Percentiles rank a stretch among this genome's conserved stretches.
These are phyloP conservation scores for Beris morrisii DNA, from an alignment of 2,888 invertebrate species.

Conservation along the genomic window DNA sequence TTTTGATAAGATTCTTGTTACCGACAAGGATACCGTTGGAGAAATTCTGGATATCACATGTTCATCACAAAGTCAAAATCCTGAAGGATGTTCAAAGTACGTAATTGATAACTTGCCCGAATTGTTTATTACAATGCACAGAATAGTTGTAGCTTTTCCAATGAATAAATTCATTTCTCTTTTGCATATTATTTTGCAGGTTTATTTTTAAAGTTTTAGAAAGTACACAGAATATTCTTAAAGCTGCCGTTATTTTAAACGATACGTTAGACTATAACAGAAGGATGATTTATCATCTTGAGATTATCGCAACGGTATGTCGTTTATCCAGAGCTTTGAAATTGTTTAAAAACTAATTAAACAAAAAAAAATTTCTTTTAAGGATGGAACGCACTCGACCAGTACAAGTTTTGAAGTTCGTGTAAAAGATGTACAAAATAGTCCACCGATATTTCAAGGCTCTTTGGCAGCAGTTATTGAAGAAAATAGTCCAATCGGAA, in stretches of 20 bases:
- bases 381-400: constrained; percentile 79
- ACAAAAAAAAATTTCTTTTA: constrained; percentile 39
- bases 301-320: constrained; percentile 72
- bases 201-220: constrained; percentile 50
- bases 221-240: constrained; percentile 64
- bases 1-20: constrained; percentile 70
- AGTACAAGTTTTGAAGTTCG: constrained; percentile 75
- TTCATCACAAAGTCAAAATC: constrained; percentile 57
- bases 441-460: constrained; percentile 81
- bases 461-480: constrained; percentile 75
- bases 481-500: constrained; percentile 83
- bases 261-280: constrained; percentile 75
- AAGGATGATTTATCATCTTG: constrained; percentile 75
- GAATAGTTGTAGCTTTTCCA: neutral
- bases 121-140: constrained; percentile 12
- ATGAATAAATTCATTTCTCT: neutral
- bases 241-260: constrained; percentile 72
- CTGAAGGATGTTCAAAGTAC: constrained; percentile 54
- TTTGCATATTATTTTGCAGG: constrained; percentile 41
- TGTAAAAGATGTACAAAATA: constrained; percentile 84
- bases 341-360: neutral
- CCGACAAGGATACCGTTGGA: constrained; percentile 79
- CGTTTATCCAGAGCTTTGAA: too few relatives aligned
- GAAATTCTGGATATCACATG: constrained; percentile 76
- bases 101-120: constrained; percentile 47